Conservation (phyloP, 1,140 invertebrate genomes). For the Battus philenor region DNA sequence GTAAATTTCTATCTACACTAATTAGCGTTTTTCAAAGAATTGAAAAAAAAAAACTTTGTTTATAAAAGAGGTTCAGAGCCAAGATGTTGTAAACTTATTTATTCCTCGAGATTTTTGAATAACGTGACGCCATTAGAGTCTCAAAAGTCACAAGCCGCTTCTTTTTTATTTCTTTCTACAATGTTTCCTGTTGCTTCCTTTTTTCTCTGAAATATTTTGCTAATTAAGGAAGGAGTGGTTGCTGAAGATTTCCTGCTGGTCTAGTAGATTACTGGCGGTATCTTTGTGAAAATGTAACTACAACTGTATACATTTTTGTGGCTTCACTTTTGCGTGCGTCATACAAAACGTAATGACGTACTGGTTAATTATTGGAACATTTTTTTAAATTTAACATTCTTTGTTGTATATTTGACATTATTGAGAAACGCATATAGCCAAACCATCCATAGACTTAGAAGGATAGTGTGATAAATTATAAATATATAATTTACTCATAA, state of each 20-base stretch:
- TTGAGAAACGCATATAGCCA: background rate
- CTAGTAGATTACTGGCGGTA: constrained; percentile 53
- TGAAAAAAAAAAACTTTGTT: no score
- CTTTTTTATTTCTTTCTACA: constrained; percentile 51
- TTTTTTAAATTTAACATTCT: constrained; percentile 18
- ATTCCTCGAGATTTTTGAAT: constrained; percentile 37
- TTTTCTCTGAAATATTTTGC: constrained; percentile 64
- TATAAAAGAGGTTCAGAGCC: no score
- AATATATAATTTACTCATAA: no score
- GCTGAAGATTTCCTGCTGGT: constrained; percentile 64
- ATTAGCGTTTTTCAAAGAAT: no score
- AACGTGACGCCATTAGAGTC: constrained; percentile 39
- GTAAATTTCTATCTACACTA: no score
- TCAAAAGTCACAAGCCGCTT: constrained; percentile 41
- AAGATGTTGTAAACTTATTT: constrained; percentile 38
- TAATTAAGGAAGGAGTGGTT: constrained; percentile 68
- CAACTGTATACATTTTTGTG: constrained; percentile 40
- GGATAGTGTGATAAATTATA: no score
- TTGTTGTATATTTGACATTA: background rate
- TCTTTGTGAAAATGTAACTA: constrained; percentile 53
- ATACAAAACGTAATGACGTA: no score
- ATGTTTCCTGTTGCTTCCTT: constrained; percentile 52
- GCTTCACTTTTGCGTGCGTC: constrained; percentile 35
- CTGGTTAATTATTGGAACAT: constrained; percentile 22
- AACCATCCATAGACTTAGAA: no score